phyloP scores from a whole-genome alignment of 2,113 vertebrate genomes.

The Sminthopsis crassicaudata region DNA sequence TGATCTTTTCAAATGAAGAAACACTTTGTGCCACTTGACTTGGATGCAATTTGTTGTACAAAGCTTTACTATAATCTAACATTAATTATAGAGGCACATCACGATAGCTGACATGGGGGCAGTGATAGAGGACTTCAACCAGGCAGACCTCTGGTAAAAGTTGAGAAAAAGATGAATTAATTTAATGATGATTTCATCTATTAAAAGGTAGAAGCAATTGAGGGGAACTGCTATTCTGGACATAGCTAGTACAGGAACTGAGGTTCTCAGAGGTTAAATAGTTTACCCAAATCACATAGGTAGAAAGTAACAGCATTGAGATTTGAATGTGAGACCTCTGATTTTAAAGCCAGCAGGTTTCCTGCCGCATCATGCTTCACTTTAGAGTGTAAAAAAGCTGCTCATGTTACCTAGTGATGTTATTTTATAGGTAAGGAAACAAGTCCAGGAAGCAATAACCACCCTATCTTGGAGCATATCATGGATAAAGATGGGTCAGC shows the following conservation, averaged over 20 bases:
- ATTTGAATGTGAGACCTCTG: neutral
- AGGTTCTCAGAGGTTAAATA: neutral
- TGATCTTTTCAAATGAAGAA: too few species aligned
- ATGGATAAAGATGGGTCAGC: neutral
- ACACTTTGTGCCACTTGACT: too few species aligned
- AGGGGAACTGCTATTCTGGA: neutral
- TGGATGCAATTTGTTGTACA: too few species aligned
- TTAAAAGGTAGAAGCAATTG: neutral
- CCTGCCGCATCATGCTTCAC: neutral
- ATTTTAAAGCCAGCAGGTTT: neutral
- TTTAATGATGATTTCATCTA: too few species aligned
- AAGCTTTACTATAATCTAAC: too few species aligned
- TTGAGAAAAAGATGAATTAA: too few species aligned
- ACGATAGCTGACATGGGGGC: too few species aligned
- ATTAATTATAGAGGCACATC: too few species aligned
- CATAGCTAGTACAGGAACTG: neutral
- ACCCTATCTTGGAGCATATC: neutral
- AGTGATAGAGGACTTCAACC: too few species aligned
- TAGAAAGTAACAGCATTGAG: neutral
- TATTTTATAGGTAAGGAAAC: neutral
- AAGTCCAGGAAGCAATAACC: neutral
- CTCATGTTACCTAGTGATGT: neutral
- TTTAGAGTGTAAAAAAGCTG: neutral
- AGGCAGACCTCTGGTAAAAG: too few species aligned
- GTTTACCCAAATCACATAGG: neutral